Conservation (phyloP, 2,797 vertebrate species). For the Pagetopsis macropterus region DNA sequence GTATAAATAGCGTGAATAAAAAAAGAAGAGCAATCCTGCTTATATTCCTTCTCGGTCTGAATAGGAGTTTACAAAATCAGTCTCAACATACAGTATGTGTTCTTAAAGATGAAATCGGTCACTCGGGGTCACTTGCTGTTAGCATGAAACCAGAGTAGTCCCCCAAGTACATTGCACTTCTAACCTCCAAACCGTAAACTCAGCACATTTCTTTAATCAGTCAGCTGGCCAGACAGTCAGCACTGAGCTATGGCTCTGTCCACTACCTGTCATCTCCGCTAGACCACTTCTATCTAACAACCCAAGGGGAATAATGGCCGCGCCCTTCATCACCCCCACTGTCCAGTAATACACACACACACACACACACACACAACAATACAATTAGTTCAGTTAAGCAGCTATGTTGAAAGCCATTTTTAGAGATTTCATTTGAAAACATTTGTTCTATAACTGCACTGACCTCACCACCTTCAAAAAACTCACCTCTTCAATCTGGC, state of each 20-base stretch:
- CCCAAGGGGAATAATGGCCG: constrained; percentile 43
- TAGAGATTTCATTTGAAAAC: not conserved
- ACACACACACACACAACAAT: too few species aligned
- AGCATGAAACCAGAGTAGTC: constrained; percentile 10
- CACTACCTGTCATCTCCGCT: constrained; percentile 60
- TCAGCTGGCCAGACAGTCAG: constrained; percentile 53
- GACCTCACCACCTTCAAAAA: too few species aligned
- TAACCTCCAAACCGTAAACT: constrained; percentile 49
- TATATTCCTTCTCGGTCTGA: not conserved
- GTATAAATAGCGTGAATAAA: not conserved
- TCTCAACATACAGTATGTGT: not conserved
- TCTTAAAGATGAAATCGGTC: not conserved
- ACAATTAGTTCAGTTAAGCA: too few species aligned
- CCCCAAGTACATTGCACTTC: constrained; percentile 6
- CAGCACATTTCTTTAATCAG: constrained; percentile 67
- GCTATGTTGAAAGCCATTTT: too few species aligned
- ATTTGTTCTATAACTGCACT: too few species aligned
- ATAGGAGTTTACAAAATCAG: not conserved
- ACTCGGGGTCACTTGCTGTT: constrained; percentile 6
- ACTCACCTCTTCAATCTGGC: too few species aligned
- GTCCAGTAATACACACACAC: constrained; percentile 23
- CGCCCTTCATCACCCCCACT: constrained; percentile 60
- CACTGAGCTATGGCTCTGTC: constrained; percentile 59
- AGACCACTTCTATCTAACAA: constrained; percentile 55
- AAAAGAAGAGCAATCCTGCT: not conserved